Conservation (phyloP, 2,113 vertebrate genomes). For the Castor canadensis region DNA sequence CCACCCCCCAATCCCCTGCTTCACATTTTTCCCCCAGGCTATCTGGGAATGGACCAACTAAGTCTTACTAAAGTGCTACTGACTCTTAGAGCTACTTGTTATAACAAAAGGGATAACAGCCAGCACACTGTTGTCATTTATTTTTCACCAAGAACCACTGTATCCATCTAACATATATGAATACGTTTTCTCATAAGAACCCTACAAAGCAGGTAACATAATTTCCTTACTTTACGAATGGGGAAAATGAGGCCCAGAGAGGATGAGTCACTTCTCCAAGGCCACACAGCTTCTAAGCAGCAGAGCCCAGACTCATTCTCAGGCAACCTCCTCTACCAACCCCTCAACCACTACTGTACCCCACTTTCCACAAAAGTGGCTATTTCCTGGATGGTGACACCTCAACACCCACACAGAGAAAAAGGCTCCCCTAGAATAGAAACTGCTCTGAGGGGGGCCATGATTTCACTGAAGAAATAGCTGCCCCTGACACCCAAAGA, state of each 20-base stretch:
- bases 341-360: neutral
- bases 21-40: neutral
- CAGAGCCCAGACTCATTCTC: neutral
- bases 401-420: neutral
- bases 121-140: neutral
- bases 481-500: neutral
- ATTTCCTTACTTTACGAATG: neutral
- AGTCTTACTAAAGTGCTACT: neutral
- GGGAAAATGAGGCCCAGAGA: neutral
- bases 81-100: neutral
- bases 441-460: neutral
- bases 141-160: neutral
- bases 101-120: neutral
- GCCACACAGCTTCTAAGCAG: slow-evolving; percentile 15
- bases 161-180: accelerated
- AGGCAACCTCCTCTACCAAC: neutral
- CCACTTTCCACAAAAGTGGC: neutral
- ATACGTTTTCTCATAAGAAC: neutral
- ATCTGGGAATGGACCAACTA: neutral
- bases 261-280: neutral
- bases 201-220: neutral
- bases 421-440: neutral
- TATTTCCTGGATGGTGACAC: neutral
- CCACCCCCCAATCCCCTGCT: neutral
- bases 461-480: neutral